Evolutionary conservation across 1,140 invertebrate genomes (phyloP).

Genomic region (Holotrichia oblita): DNA sequence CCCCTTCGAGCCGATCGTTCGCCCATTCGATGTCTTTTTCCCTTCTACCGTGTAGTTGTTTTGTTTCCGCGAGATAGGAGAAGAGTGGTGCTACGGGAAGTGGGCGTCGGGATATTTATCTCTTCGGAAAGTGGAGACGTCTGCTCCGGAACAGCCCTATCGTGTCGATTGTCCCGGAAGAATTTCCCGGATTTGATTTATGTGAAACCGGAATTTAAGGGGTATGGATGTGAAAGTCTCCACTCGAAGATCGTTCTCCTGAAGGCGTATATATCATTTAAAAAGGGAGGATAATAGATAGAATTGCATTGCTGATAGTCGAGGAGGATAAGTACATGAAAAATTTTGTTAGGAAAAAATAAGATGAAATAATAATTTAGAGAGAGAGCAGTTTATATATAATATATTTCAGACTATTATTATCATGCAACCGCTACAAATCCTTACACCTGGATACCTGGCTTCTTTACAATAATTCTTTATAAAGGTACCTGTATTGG

Average conservation of each 20-base stretch:
- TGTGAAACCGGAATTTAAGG: conserved; percentile 35
- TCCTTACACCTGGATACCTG: too few species aligned
- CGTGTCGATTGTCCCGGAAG: conserved; percentile 29
- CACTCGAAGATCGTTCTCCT: not conserved
- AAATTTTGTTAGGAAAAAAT: too few species aligned
- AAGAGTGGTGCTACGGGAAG: not conserved
- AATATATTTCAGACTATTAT: too few species aligned
- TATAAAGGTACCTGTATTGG: too few species aligned
- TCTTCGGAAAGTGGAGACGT: conserved; percentile 34
- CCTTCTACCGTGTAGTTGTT: not conserved
- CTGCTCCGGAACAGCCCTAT: conserved; percentile 31
- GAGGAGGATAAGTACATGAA: too few species aligned
- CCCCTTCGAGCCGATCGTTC: not conserved
- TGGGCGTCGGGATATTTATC: conserved; percentile 19
- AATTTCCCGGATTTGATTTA: conserved; percentile 28
- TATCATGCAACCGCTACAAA: too few species aligned
- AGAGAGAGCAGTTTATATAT: too few species aligned
- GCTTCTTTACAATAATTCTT: too few species aligned
- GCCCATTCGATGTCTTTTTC: not conserved
- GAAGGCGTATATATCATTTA: conserved; percentile 5
- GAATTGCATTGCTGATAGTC: too few species aligned
- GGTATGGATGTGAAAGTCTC: conserved; percentile 1
- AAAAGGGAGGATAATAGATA: not conserved
- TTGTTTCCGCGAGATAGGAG: not conserved
- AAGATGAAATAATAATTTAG: too few species aligned